These are phyloP conservation scores for Alcedo quadribrachys DNA, from an alignment of 2,797 vertebrate species.

Conservation along the genomic window DNA sequence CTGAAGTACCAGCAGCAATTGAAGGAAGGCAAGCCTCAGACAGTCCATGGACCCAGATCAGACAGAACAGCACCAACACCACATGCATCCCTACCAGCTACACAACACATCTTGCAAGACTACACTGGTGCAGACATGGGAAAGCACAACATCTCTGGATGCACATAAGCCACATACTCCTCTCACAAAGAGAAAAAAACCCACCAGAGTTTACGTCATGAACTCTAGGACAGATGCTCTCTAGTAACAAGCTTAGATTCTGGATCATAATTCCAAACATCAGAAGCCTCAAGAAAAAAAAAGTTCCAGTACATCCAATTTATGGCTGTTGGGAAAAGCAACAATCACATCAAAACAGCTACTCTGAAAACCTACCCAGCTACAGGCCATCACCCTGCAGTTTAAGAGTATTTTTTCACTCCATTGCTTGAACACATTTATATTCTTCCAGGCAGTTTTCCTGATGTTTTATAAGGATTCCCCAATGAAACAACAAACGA, in stretches of 20 bases:
- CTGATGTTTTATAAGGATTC: slow-evolving; percentile 67
- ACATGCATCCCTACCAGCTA: fast-evolving
- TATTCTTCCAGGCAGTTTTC: slow-evolving; percentile 60
- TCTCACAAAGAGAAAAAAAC: neutral
- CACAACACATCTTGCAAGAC: neutral
- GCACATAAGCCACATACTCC: neutral
- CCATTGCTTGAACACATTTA: slow-evolving; percentile 49
- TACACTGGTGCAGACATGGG: fast-evolving
- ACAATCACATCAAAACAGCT: slow-evolving; percentile 21
- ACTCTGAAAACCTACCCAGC: slow-evolving; percentile 21
- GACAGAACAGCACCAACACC: neutral
- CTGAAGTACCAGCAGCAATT: fast-evolving
- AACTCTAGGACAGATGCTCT: neutral
- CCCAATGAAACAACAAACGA: slow-evolving; percentile 60
- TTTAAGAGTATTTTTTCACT: slow-evolving; percentile 59
- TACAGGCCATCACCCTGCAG: slow-evolving; percentile 39
- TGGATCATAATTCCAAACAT: neutral
- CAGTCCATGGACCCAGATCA: neutral
- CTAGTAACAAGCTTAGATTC: neutral
- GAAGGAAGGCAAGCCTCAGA: neutral
- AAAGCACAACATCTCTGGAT: neutral
- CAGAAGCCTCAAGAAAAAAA: neutral
- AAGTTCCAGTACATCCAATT: neutral
- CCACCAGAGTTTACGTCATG: neutral
- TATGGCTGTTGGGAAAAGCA: slow-evolving; percentile 21